Evolutionary conservation across 2,113 vertebrate species (phyloP), one percentile per base, ranked within the genome.

Genomic region (Xenopus borealis): DNA sequence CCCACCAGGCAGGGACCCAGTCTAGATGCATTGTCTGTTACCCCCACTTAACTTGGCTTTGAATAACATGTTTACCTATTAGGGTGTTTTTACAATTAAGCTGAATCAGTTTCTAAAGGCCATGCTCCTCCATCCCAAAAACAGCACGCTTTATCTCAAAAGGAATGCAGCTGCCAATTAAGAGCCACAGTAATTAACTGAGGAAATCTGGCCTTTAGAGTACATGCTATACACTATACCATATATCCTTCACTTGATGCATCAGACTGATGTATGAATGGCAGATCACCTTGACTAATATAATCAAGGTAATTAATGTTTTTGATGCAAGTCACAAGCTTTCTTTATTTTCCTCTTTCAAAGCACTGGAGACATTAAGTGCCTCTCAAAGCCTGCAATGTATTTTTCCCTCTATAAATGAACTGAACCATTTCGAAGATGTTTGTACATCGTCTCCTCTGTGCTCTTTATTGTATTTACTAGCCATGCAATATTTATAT

Each of bases 361-460:
- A n/a, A 13, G n/a, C 44, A 69, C 45, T 11, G 18, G 20, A n/a
- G 61, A 16, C 40, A 27, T 57, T 64, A 70, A 70, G 58, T 70
- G 33, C 16, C 23, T 70, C 3, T 58, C 46, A 77, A 75, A 77
- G 74, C 59, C 47, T 64, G 30, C 47, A 64, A 57, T 40, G 57
- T 45, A 69, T 64, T 55, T 77, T 45, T 77, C 23, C 12, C 61
- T 63, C 30, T 23, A 77, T 57, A 77, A 64, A 70, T 12, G 58
- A 69, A 57, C 23, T 52, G 16, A 19, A 18, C 11, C 40, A 47
- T 18, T 68, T 50, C 12, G 40, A 20, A 20, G 30, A 19, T 68
- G 19, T 67, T 68, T 46, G 40, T 30, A 75, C 50, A 55, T 17
- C 2, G 19, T 47, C 14, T 13, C 66, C 9, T 53, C 44, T 30